These are phyloP conservation scores for Microdon myrmicae DNA, from an alignment of 2,888 invertebrate species.

Conservation along the genomic window DNA sequence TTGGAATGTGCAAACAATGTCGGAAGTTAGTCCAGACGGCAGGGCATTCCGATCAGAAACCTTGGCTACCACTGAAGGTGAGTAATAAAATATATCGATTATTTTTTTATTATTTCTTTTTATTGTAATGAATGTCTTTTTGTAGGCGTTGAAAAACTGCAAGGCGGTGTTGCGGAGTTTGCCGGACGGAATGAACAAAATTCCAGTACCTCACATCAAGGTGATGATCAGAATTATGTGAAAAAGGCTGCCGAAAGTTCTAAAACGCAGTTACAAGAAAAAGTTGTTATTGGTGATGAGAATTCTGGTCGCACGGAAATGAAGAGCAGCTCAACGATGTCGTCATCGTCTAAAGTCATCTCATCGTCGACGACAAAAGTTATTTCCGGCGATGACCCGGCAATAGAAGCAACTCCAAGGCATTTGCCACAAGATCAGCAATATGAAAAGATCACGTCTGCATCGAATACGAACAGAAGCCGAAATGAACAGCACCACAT, in stretches of 20 bases:
- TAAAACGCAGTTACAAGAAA: conserved; percentile 68
- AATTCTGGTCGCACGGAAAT: conserved; percentile 66
- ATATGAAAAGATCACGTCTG: conserved; percentile 19
- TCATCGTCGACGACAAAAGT: conserved; percentile 59
- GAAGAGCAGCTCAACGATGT: conserved; percentile 62
- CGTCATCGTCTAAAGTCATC: conserved; percentile 61
- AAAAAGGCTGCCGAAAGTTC: conserved; percentile 68
- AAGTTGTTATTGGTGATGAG: conserved; percentile 69
- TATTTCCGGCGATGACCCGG: conserved; percentile 47
- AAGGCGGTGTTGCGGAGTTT: conserved; percentile 74
- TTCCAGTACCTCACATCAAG: conserved; percentile 69
- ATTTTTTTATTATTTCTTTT: background rate
- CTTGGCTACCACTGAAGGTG: conserved; percentile 74
- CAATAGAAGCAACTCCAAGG: conserved; percentile 20
- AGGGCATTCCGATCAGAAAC: conserved; percentile 72
- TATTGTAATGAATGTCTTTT: conserved; percentile 58
- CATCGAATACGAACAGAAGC: conserved; percentile 10
- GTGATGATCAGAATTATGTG: conserved; percentile 70
- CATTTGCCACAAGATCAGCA: conserved; percentile 25
- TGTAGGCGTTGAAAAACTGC: conserved; percentile 72
- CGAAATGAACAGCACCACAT: conserved; percentile 61
- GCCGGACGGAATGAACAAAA: conserved; percentile 73
- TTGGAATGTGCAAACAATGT: conserved; percentile 75
- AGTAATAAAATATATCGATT: conserved; percentile 37
- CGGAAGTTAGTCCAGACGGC: conserved; percentile 74